Evolutionary conservation across 2,113 vertebrate genomes (phyloP), one percentile per base, ranked within the genome.

Genomic region (Carlito syrichta): DNA sequence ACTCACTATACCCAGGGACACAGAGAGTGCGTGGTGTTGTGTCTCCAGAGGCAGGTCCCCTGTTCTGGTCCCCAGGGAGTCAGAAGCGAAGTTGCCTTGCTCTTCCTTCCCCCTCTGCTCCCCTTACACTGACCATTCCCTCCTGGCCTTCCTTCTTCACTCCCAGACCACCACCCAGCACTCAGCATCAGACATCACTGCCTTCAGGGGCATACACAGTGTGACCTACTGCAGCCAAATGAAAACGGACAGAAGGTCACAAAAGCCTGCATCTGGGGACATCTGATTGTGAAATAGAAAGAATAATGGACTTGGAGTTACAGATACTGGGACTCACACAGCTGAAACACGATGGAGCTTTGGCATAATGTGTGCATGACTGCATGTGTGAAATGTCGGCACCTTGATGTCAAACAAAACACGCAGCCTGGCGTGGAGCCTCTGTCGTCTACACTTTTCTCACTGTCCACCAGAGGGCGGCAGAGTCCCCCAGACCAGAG

Each of bases 381-480:
- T 35, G 52, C 62, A 16, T 1, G 3, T 50, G 20, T 50, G 20
- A 40, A 69, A 71, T 40, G 84, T 35, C 58, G 52, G 12, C 23
- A 45, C 9, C 30, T 2, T 12, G 19, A 50, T 12, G 14, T 30
- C 50, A 35, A 87, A 48, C 14, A 78, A 69, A 81, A 27, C 1
- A 10, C 4, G 2, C 23, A 0, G 12, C 35, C 3, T 19, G 4
- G 14, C 25, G 32, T 1, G 27, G 45, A 4, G 30, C 17, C 48
- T 48, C 30, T 77, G 45, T 17, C 23, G 12, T 25, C 69, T 11
- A 73, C 6, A n/a, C 6, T n/a, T 35, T 32, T 14, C 63, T 35
- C 16, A 32, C 32, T 19, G 32, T 66, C 32, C 63, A n/a, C 32
- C 32, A 66, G 7, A 17, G 16, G 32, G 32, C 32, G 16, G 63